Percentiles rank a stretch among this genome's conserved stretches.
Evolutionary conservation across 2,888 invertebrate species (phyloP).

Genomic region (Heliothis peltigera): DNA sequence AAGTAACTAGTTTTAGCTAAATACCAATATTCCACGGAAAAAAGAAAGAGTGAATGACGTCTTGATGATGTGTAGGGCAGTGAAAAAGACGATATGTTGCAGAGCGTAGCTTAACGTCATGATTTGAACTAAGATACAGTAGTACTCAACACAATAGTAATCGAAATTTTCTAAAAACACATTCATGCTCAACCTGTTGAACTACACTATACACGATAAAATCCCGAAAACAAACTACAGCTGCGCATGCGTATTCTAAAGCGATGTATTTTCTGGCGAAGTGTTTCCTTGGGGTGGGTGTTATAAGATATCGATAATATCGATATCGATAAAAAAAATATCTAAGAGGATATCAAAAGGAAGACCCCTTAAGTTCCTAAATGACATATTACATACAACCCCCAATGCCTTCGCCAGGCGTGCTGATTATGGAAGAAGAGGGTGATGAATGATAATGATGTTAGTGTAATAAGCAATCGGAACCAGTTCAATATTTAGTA

Average conservation of each 20-base stretch:
- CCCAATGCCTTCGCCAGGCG: conserved; percentile 45
- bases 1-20: too few species aligned
- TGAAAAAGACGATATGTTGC: too few species aligned
- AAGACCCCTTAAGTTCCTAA: background rate
- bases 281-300: conserved; percentile 4
- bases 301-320: background rate
- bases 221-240: conserved; percentile 28
- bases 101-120: too few species aligned
- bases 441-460: conserved; percentile 43
- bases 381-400: conserved; percentile 18
- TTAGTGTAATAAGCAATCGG: conserved; percentile 34
- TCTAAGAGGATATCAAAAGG: conserved; percentile 1
- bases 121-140: too few species aligned
- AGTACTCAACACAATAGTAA: too few species aligned
- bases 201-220: conserved; percentile 8
- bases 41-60: too few species aligned
- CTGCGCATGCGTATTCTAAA: conserved; percentile 35
- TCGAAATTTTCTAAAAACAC: background rate
- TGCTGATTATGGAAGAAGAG: conserved; percentile 56
- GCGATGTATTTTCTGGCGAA: conserved; percentile 46
- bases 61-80: too few species aligned
- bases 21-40: too few species aligned
- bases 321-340: too few species aligned
- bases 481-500: conserved; percentile 21
- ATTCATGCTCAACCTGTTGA: background rate